Evolutionary conservation across 2,888 invertebrate species (phyloP), one percentile per base, ranked within the genome.

Genomic region (Helicoverpa assulta): DNA sequence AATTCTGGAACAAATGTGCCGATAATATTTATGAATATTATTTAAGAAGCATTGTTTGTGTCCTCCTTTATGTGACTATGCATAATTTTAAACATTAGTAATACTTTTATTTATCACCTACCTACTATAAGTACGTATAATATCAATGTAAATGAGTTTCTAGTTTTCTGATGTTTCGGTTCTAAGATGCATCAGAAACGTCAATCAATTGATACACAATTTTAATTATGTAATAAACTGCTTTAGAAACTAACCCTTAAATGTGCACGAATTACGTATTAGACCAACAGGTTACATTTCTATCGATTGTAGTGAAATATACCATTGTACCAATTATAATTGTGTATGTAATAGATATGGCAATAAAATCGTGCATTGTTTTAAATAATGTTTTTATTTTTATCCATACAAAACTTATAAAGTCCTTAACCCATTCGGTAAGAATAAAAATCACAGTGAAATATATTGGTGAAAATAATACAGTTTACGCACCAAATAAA

Each of bases 311-410:
- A 80, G 76, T 70, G 67, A 82, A 82, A 80, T 89, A 84, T 86
- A 88, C 88, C 86, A 87, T 88, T 89, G 84, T 92, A 90, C 87
- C 88, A 87, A 94, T 93, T 94, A 93, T 90, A 93, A 94, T 94
- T 95, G 94, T 95, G 95, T 95, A 95, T 94, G 90, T 91, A 91
- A 92, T 93, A 92, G 91, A 92, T 91, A 91, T 90, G 92, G 89
- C 92, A 95, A 93, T 94, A 92, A 95, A 94, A 93, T 88, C 88
- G 88, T 92, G 90, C 91, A 93, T 93, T 91, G 92, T 92, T 94
- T 91, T 88, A 84, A 75, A 80, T 69, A 75, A 70, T 78, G 68
- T 86, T 87, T 78, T 86, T 88, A 85, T 87, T 86, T 76, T 85
- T 71, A 65, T 73, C 66, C 66, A 67, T 76, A 73, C 60, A 78